Evolutionary conservation across 2,797 vertebrate genomes (phyloP).

Genomic region (Phalloptychus januarius): DNA sequence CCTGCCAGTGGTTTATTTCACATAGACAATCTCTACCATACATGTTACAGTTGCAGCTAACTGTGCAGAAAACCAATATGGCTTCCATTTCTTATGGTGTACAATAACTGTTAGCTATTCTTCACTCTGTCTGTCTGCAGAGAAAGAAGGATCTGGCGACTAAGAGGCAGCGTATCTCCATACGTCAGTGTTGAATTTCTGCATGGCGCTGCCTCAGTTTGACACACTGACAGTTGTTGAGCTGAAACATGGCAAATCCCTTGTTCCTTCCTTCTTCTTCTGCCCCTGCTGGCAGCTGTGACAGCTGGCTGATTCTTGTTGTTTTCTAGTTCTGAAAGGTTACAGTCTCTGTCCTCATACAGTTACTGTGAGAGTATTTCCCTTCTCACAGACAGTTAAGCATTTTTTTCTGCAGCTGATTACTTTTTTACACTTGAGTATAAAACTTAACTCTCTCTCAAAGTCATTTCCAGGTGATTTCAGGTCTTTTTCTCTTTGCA

Average conservation of each 20-base stretch:
- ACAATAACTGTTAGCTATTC: slow-evolving; percentile 24
- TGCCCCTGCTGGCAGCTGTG: slow-evolving; percentile 41
- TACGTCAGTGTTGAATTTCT: slow-evolving; percentile 27
- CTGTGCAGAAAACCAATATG: slow-evolving; percentile 23
- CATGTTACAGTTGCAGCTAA: slow-evolving; percentile 11
- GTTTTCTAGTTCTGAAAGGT: slow-evolving; percentile 23
- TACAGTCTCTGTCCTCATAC: slow-evolving; percentile 19
- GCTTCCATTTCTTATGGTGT: slow-evolving; percentile 15
- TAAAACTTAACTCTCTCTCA: not conserved
- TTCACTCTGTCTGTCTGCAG: slow-evolving; percentile 21
- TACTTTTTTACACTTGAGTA: not conserved
- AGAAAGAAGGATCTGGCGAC: not conserved
- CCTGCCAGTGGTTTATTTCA: not conserved
- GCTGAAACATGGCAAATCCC: slow-evolving; percentile 46
- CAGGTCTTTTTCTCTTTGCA: not conserved
- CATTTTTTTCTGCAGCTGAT: not conserved
- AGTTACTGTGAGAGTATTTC: slow-evolving; percentile 5
- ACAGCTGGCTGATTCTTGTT: slow-evolving; percentile 29
- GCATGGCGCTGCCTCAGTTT: slow-evolving; percentile 35
- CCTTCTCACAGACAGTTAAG: not conserved
- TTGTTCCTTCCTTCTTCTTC: slow-evolving; percentile 25
- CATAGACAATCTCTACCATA: not conserved
- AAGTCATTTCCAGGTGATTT: not conserved
- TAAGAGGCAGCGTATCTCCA: slow-evolving; percentile 9
- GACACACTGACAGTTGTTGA: slow-evolving; percentile 56